Percentiles rank a stretch among this genome's conserved stretches.
These are phyloP conservation scores for Diarsia mendica DNA, from an alignment of 2,888 invertebrate species.

Conservation along the genomic window DNA sequence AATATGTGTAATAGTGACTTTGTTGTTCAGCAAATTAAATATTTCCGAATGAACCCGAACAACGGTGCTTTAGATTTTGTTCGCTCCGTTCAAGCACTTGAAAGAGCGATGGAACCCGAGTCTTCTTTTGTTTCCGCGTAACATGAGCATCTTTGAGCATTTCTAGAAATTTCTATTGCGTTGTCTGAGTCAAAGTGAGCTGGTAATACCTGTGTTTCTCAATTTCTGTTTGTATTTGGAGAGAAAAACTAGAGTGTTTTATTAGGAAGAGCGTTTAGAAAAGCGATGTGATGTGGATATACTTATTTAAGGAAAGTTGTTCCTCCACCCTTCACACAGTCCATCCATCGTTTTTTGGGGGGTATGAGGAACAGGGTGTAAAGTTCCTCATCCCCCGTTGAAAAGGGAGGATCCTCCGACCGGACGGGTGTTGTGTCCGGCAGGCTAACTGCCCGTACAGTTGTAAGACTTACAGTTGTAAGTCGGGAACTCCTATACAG, in stretches of 20 bases:
- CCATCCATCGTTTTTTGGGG: too few relatives aligned
- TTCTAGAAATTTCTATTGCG: conserved; percentile 57
- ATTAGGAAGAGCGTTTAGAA: too few relatives aligned
- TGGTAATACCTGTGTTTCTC: conserved; percentile 39
- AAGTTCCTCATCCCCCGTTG: too few relatives aligned
- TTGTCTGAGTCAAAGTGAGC: conserved; percentile 42
- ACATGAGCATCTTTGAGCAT: conserved; percentile 57
- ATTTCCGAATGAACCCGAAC: conserved; percentile 1
- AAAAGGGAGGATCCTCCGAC: too few relatives aligned
- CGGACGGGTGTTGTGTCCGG: too few relatives aligned
- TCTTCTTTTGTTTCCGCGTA: conserved; percentile 59
- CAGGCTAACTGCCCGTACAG: too few relatives aligned
- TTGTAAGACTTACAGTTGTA: too few relatives aligned
- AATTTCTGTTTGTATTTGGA: conserved; percentile 20
- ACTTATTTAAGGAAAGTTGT: neutral
- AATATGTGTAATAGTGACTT: neutral
- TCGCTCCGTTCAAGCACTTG: conserved; percentile 39
- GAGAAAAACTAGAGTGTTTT: neutral
- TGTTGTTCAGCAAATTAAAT: neutral
- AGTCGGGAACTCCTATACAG: too few relatives aligned
- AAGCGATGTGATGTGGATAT: neutral
- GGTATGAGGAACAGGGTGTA: too few relatives aligned
- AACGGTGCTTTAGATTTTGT: conserved; percentile 28
- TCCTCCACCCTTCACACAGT: too few relatives aligned
- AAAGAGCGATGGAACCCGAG: conserved; percentile 48